Conservation (phyloP, 2,797 vertebrate genomes). For the Amblyraja radiata region DNA sequence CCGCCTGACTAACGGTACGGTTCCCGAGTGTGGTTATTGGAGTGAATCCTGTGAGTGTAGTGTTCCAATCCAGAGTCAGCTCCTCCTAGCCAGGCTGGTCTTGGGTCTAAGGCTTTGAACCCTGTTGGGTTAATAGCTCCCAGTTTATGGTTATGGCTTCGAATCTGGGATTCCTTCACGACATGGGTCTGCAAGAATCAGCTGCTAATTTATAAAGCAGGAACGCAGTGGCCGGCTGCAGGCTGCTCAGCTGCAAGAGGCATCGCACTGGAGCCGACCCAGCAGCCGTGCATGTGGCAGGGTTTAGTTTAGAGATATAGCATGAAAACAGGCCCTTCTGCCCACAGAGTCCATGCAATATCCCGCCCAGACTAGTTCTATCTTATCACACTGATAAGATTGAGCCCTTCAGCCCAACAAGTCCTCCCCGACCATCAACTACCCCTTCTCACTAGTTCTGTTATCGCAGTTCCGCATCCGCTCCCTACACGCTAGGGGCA, state of each 20-base stretch:
- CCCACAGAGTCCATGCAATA: too few species aligned
- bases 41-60: neutral
- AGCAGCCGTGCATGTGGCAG: neutral
- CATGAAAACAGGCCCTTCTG: neutral
- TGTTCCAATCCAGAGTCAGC: neutral
- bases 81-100: neutral
- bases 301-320: neutral
- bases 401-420: too few species aligned
- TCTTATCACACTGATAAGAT: too few species aligned
- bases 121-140: neutral
- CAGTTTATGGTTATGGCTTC: neutral
- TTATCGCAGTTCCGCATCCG: too few species aligned
- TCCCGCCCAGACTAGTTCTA: too few species aligned
- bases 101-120: neutral
- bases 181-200: neutral
- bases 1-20: neutral
- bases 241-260: neutral
- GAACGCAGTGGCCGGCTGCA: neutral
- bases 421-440: too few species aligned
- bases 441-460: too few species aligned
- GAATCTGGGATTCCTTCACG: neutral
- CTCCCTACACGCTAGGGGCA: too few species aligned
- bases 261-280: neutral
- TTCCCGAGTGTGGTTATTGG: neutral
- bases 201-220: neutral